phyloP scores from a whole-genome alignment of 2,113 vertebrate species.

The Bubo bubo region DNA sequence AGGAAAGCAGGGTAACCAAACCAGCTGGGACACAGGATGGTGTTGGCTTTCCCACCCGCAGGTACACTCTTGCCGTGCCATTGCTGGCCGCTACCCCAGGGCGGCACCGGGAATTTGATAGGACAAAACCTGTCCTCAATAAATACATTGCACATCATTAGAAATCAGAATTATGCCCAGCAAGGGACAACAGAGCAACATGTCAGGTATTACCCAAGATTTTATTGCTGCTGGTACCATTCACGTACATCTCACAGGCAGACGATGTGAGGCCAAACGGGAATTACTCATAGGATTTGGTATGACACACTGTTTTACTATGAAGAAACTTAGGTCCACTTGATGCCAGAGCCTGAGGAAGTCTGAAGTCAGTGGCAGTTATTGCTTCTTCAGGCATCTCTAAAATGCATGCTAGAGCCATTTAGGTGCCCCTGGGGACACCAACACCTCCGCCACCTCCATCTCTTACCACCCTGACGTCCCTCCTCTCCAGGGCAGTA shows the following conservation, averaged over 20 bases:
- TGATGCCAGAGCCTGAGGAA: neutral
- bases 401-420: neutral
- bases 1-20: constrained; percentile 16
- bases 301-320: neutral
- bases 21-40: neutral
- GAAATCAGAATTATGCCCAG: neutral
- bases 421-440: neutral
- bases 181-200: neutral
- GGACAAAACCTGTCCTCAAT: neutral
- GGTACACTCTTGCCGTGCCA: neutral
- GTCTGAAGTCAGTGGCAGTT: neutral
- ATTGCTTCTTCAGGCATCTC: neutral
- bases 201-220: neutral
- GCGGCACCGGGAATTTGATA: neutral
- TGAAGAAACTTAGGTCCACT: neutral
- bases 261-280: rapidly evolving
- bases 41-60: neutral
- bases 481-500: neutral
- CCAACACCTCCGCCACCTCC: rapidly evolving
- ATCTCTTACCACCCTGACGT: rapidly evolving
- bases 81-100: constrained; percentile 20
- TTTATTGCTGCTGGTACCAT: neutral
- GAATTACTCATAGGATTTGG: neutral
- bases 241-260: neutral
- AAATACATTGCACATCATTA: neutral